Conservation (phyloP, 2,888 invertebrate species). For the Dyspetes luteomarginatus region DNA sequence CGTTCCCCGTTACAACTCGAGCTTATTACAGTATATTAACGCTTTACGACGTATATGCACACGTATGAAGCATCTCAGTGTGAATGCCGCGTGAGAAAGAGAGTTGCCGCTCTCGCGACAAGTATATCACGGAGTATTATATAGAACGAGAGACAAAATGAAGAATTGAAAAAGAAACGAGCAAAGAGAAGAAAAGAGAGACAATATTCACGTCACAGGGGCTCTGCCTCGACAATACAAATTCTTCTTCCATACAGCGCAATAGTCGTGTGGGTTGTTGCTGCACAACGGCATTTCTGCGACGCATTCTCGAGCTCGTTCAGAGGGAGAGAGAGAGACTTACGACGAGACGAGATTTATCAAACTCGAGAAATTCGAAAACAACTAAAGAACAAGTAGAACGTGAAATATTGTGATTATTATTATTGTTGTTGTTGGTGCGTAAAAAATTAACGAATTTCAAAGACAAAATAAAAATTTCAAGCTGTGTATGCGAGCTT, state of each 20-base stretch:
- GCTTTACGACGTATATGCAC: conserved; percentile 19
- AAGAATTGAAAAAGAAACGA: neutral
- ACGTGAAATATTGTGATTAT: too few relatives aligned
- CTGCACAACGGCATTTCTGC: conserved; percentile 39
- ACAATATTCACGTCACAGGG: conserved; percentile 39
- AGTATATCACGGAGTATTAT: conserved; percentile 32
- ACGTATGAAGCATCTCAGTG: conserved; percentile 16
- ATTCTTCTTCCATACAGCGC: conserved; percentile 23
- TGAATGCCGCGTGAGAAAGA: conserved; percentile 49
- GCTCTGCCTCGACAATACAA: conserved; percentile 24
- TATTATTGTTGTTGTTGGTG: too few relatives aligned
- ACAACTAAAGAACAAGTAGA: too few relatives aligned
- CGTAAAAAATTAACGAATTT: neutral
- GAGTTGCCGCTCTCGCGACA: conserved; percentile 10
- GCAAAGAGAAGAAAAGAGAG: conserved; percentile 13
- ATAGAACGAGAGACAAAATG: conserved; percentile 37
- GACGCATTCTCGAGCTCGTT: conserved; percentile 6
- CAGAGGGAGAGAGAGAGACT: too few relatives aligned
- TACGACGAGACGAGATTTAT: conserved; percentile 10
- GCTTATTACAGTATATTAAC: conserved; percentile 63
- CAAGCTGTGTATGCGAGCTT: too few relatives aligned
- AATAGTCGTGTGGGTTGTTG: neutral
- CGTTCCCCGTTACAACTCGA: conserved; percentile 57
- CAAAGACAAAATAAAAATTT: too few relatives aligned
- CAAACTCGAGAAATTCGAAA: neutral